These are phyloP conservation scores for Phortica variegata DNA, from an alignment of 1,140 invertebrate species.

Conservation along the genomic window DNA sequence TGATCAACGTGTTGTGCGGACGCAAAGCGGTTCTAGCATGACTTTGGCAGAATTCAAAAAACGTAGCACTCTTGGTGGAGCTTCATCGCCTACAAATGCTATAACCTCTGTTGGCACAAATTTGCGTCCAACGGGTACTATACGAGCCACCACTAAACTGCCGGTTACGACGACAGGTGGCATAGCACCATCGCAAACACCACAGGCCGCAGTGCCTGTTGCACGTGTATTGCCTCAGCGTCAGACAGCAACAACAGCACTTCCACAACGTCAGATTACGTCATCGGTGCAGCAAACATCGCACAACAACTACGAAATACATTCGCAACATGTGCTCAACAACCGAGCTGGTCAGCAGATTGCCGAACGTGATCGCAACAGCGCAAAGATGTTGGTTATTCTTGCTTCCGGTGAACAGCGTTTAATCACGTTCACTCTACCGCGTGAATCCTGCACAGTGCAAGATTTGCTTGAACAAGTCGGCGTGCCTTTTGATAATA, in stretches of 20 bases:
- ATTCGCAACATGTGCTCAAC: slow-evolving; percentile 50
- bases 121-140: too few species aligned
- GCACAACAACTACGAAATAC: slow-evolving; percentile 53
- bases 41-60: slow-evolving; percentile 44
- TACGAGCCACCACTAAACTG: too few species aligned
- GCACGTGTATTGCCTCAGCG: slow-evolving; percentile 15
- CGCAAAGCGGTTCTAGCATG: slow-evolving; percentile 39
- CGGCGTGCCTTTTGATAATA: slow-evolving; percentile 63
- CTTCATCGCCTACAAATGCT: slow-evolving; percentile 17
- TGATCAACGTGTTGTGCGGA: slow-evolving; percentile 21
- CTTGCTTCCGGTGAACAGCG: slow-evolving; percentile 72
- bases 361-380: slow-evolving; percentile 59
- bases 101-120: slow-evolving; percentile 4
- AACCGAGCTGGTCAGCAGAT: slow-evolving; percentile 42
- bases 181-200: background rate
- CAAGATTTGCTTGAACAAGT: slow-evolving; percentile 77
- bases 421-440: slow-evolving; percentile 75
- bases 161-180: too few species aligned
- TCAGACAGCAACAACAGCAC: slow-evolving; percentile 4
- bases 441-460: slow-evolving; percentile 75
- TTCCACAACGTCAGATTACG: slow-evolving; percentile 12
- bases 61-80: slow-evolving; percentile 23
- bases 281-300: slow-evolving; percentile 48
- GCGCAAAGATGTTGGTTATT: slow-evolving; percentile 74
- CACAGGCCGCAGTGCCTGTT: slow-evolving; percentile 3